A percentile compares a stretch with the other conserved stretches of the same genome.
Conservation (phyloP, 2,113 vertebrate genomes). For the Onychostoma macrolepis region DNA sequence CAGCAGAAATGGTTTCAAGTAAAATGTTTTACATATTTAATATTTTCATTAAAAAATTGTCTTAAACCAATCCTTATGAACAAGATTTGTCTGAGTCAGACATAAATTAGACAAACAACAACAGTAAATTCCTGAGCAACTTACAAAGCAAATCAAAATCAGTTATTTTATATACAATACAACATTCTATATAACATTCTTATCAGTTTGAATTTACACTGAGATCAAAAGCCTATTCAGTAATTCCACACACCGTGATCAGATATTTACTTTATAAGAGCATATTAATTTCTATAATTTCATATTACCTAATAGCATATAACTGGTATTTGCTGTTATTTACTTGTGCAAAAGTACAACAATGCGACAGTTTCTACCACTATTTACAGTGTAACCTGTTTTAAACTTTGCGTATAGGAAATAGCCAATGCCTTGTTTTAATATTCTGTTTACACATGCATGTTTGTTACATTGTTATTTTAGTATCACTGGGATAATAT, state of each 20-base stretch:
- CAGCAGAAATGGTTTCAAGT: not conserved
- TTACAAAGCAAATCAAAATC: not conserved
- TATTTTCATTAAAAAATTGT: not conserved
- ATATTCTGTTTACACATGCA: not conserved
- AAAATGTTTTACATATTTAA: not conserved
- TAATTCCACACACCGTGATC: not conserved
- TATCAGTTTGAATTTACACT: not conserved
- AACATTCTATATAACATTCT: no score
- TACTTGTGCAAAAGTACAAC: not conserved
- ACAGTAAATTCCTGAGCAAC: not conserved
- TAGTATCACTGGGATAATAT: no score
- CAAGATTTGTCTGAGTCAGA: not conserved
- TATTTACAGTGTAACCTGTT: not conserved
- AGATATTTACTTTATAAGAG: not conserved
- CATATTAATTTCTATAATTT: not conserved
- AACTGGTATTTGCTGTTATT: not conserved
- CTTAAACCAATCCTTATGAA: not conserved
- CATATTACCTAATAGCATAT: not conserved
- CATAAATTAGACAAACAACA: no score
- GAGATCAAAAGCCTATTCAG: not conserved
- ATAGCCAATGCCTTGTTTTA: not conserved
- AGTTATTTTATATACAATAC: no score
- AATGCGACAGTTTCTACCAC: not conserved
- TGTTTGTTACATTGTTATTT: not conserved
- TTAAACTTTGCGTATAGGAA: not conserved